phyloP scores from a whole-genome alignment of 2,888 invertebrate genomes.

The Tipula confusa region DNA sequence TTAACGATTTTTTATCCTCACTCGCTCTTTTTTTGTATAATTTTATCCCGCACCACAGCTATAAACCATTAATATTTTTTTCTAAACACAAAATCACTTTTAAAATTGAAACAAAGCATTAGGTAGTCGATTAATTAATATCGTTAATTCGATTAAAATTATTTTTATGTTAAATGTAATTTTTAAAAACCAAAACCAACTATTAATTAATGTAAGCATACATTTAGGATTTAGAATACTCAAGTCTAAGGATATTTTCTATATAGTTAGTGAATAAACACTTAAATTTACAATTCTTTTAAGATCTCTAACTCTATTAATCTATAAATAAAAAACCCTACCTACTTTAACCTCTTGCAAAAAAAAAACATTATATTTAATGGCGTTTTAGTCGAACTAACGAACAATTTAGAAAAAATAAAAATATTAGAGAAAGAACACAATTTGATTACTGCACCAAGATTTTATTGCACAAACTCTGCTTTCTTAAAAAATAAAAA shows the following conservation, averaged over 20 bases:
- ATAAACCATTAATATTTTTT: too few species aligned
- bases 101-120: not conserved
- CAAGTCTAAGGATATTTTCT: not conserved
- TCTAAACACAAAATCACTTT: not conserved
- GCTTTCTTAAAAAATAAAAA: not conserved
- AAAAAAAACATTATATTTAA: not conserved
- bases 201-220: not conserved
- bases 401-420: not conserved
- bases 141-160: not conserved
- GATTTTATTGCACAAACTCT: not conserved
- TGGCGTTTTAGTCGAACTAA: not conserved
- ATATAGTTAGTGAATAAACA: not conserved
- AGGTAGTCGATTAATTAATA: slow-evolving; percentile 12
- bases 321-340: too few species aligned
- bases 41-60: not conserved
- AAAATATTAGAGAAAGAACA: too few species aligned
- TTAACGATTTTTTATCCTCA: too few species aligned
- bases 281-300: not conserved
- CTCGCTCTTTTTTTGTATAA: too few species aligned
- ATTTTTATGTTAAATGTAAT: slow-evolving; percentile 6
- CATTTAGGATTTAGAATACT: not conserved
- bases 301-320: not conserved
- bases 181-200: not conserved
- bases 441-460: not conserved
- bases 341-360: not conserved